phyloP scores from a whole-genome alignment of 30 jellyfish, hydroid and myxozoan species.

The Pseudorhiza aurosa region DNA sequence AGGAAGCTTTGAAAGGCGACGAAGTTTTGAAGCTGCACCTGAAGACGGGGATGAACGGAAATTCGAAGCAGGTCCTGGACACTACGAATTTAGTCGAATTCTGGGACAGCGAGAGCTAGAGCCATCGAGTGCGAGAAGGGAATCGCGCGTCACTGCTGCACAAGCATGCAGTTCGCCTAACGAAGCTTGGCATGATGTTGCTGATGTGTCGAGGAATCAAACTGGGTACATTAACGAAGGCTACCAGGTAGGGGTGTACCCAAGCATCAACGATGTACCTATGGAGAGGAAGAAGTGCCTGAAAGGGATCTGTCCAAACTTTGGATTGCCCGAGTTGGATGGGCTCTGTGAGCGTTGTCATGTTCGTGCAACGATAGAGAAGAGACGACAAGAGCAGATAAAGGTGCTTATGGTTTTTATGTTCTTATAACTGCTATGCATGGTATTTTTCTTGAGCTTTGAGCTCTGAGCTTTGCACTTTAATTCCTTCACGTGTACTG shows the following conservation, averaged over 20 bases:
- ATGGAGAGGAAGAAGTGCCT: slow-evolving; percentile 7
- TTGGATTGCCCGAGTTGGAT: background rate
- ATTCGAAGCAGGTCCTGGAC: too few relatives aligned
- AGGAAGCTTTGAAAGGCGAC: background rate
- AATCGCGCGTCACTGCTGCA: too few relatives aligned
- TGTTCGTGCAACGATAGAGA: slow-evolving; percentile 11
- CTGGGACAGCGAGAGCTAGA: too few relatives aligned
- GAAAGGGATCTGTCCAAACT: slow-evolving; percentile 8
- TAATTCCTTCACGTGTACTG: too few relatives aligned
- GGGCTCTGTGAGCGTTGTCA: slow-evolving; percentile 47
- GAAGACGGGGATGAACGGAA: background rate
- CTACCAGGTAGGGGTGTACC: slow-evolving; percentile 45
- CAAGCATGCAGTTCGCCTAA: too few relatives aligned
- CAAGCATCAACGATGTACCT: background rate
- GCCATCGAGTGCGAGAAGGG: too few relatives aligned
- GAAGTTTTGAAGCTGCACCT: background rate
- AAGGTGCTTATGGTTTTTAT: too few relatives aligned
- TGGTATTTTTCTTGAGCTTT: too few relatives aligned
- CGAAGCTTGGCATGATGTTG: background rate
- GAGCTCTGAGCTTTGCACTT: too few relatives aligned
- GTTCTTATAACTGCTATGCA: too few relatives aligned
- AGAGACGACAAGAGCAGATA: background rate
- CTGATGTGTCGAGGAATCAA: background rate
- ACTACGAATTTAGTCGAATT: too few relatives aligned
- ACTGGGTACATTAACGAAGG: slow-evolving; percentile 29